Evolutionary conservation across 2,113 vertebrate species (phyloP).

Genomic region (Crotalus tigris): DNA sequence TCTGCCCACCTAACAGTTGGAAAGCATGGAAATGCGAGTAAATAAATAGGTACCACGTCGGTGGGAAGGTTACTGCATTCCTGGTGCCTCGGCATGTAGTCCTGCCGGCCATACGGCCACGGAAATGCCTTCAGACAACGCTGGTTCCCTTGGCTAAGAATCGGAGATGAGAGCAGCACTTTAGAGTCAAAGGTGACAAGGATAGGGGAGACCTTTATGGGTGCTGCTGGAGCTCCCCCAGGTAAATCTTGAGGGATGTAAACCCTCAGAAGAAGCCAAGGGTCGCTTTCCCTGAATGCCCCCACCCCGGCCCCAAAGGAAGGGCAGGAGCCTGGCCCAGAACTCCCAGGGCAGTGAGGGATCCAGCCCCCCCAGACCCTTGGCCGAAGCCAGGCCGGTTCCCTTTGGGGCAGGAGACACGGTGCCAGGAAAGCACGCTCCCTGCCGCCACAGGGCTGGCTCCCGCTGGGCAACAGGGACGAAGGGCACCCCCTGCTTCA

Average conservation of each 20-base stretch:
- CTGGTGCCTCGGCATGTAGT: neutral
- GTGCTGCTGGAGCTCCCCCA: neutral
- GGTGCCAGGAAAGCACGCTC: neutral
- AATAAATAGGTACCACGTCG: neutral
- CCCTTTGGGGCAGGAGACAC: neutral
- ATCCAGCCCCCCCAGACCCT: neutral
- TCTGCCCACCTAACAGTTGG: neutral
- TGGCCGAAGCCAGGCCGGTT: neutral
- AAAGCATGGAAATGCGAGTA: neutral
- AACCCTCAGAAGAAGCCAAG: neutral
- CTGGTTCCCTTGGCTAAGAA: neutral
- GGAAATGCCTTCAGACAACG: fast-evolving
- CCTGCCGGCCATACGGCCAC: neutral
- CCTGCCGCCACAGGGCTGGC: neutral
- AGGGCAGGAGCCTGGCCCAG: neutral
- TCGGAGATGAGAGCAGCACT: neutral
- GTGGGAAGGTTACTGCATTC: neutral
- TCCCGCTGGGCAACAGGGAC: neutral
- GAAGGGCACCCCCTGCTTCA: neutral
- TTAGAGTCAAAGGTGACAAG: fast-evolving
- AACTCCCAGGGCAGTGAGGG: neutral
- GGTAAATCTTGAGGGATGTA: neutral
- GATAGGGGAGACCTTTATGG: neutral
- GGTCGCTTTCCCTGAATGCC: neutral
- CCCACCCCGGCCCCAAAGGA: neutral